These are phyloP conservation scores for Drosophila picticornis DNA, from an alignment of 2,888 invertebrate genomes.

Conservation along the genomic window DNA sequence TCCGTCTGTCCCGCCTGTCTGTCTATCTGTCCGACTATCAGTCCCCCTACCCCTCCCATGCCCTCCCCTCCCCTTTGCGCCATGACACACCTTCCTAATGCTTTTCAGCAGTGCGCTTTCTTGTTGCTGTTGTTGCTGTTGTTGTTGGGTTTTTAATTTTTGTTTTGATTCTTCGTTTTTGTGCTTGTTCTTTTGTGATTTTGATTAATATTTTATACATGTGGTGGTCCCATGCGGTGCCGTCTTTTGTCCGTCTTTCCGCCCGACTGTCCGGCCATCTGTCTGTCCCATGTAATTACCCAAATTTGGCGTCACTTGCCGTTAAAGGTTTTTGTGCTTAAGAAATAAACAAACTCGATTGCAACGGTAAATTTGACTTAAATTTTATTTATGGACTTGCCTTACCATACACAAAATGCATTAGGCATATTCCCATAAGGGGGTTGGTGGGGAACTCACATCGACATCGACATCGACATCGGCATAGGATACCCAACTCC, in stretches of 20 bases:
- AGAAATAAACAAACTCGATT: slow-evolving; percentile 43
- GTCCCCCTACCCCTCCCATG: background rate
- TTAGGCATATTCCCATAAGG: background rate
- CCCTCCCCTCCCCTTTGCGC: background rate
- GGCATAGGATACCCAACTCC: background rate
- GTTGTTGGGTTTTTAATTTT: slow-evolving; percentile 58
- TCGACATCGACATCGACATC: background rate
- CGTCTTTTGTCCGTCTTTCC: slow-evolving; percentile 3
- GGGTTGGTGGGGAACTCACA: background rate
- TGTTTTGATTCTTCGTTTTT: slow-evolving; percentile 65
- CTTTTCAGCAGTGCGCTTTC: slow-evolving; percentile 50
- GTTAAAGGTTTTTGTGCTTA: slow-evolving; percentile 59
- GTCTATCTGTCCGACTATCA: slow-evolving; percentile 12
- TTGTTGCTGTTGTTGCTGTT: slow-evolving; percentile 30
- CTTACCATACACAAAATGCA: slow-evolving; percentile 35
- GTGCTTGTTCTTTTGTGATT: slow-evolving; percentile 64
- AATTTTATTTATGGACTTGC: slow-evolving; percentile 62
- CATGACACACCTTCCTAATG: slow-evolving; percentile 48
- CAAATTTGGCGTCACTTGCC: slow-evolving; percentile 79
- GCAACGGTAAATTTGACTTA: slow-evolving; percentile 64
- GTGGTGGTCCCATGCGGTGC: slow-evolving; percentile 62
- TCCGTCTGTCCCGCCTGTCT: slow-evolving; percentile 10
- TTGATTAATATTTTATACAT: slow-evolving; percentile 77
- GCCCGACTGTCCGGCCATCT: slow-evolving; percentile 11
- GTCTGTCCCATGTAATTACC: slow-evolving; percentile 67